Evolutionary conservation across 2,888 invertebrate genomes (phyloP), one percentile per base, ranked within the genome.

Genomic region (Thecophora atra): DNA sequence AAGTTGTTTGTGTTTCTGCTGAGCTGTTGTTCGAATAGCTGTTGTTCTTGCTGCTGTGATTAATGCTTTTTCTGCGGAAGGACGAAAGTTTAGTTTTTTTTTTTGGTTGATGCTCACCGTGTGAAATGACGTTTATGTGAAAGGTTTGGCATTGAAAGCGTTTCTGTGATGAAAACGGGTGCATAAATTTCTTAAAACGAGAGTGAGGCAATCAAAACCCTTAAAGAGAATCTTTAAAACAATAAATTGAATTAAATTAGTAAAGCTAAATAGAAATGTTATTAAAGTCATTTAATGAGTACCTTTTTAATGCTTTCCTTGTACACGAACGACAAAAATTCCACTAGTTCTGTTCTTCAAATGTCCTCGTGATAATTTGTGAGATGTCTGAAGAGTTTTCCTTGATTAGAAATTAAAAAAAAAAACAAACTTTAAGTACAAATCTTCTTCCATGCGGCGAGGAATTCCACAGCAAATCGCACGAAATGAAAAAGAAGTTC

Each of bases 61-160:
- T 58, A 58, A 26, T 64, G 47, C 47, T 64, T 42, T 64, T 15
- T 15, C 42, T 17, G 60, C 60, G 26, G 8, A 28, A 44, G 44
- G 15, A 44, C 24, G 47, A 64, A 64, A 64, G 44, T 26, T 11
- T 11, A 7, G 13, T n/a, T 67, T 54, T 52, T 54, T n/a, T n/a
- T n/a, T n/a, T n/a, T n/a, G n/a, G n/a, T n/a, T n/a, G n/a, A 21
- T n/a, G 24, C 47, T 21, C 64, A 26, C 19, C 37, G 4, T 54
- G 1, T 65, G 54, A 67, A 67, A 28, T 54, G 54, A 67, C 30
- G 52, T 54, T 54, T 52, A 67, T 67, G 28, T 37, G 54, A 67
- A 54, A 11, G 19, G 54, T 37, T 67, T 19, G 66, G 19, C 52
- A 67, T 52, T 67, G 66, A 67, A 67, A 67, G 11, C 21, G 30